Evolutionary conservation across 2,888 invertebrate genomes (phyloP).

Genomic region (Clitarchus hookeri): DNA sequence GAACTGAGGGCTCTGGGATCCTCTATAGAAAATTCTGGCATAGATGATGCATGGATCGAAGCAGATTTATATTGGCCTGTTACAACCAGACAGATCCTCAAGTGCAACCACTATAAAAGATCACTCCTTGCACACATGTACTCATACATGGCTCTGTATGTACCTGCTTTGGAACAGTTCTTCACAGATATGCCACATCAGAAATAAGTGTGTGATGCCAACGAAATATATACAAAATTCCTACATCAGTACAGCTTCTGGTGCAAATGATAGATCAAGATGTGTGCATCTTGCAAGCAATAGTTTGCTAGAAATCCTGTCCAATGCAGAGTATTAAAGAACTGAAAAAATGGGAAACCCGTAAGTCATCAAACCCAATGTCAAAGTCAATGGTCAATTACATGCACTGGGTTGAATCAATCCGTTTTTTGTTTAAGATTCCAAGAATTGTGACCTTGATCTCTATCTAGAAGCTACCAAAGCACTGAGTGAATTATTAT

Average conservation of each 20-base stretch:
- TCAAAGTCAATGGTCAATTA: neutral
- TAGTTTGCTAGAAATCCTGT: conserved; percentile 7
- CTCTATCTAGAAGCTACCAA: neutral
- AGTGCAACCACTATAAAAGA: too few relatives aligned
- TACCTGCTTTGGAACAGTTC: too few relatives aligned
- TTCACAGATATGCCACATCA: too few relatives aligned
- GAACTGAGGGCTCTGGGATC: conserved; percentile 33
- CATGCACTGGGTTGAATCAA: neutral
- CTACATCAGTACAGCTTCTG: neutral
- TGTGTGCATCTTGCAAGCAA: conserved; percentile 1
- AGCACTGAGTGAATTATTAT: neutral
- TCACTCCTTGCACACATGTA: too few relatives aligned
- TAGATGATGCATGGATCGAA: conserved; percentile 38
- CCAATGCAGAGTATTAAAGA: conserved; percentile 11
- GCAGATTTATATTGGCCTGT: conserved; percentile 34
- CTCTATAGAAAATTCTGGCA: conserved; percentile 38
- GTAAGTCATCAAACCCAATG: neutral
- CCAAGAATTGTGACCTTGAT: neutral
- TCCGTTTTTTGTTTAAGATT: neutral
- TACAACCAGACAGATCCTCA: too few relatives aligned
- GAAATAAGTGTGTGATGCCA: too few relatives aligned
- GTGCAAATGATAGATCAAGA: conserved; percentile 25
- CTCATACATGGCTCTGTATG: too few relatives aligned
- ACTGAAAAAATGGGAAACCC: neutral
- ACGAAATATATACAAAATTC: neutral